Conservation (phyloP, 2,113 vertebrate species). For the Crotalus tigris region DNA sequence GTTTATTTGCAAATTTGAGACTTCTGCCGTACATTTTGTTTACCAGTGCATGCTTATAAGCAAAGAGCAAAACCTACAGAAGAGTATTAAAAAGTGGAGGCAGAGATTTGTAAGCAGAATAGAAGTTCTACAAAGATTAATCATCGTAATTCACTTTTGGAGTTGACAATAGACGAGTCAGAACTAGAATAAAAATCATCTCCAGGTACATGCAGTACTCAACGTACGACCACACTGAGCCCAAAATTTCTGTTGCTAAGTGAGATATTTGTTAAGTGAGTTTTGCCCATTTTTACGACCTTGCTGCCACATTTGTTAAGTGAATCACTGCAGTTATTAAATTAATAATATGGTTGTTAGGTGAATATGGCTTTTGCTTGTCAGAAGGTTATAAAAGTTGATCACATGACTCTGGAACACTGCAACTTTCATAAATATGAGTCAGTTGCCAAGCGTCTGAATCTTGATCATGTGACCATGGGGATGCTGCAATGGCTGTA, state of each 20-base stretch:
- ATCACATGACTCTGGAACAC: neutral
- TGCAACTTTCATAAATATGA: neutral
- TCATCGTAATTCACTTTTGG: neutral
- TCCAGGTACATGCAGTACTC: neutral
- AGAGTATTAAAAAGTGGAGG: neutral
- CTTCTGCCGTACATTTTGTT: constrained; percentile 94
- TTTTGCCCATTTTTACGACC: neutral
- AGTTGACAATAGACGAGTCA: neutral
- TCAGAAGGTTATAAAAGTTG: neutral
- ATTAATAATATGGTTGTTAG: neutral
- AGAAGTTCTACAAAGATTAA: neutral
- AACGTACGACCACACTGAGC: neutral
- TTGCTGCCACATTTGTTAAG: neutral
- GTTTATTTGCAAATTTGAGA: constrained; percentile 92
- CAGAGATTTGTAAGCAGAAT: neutral
- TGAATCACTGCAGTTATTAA: neutral
- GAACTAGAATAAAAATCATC: neutral
- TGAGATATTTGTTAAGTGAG: neutral
- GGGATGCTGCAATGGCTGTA: neutral
- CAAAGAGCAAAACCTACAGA: constrained; percentile 89
- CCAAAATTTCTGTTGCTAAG: neutral
- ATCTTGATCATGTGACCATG: neutral
- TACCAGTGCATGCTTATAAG: constrained; percentile 93
- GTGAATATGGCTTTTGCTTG: neutral
- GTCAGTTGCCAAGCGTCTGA: neutral